These are phyloP conservation scores for Bradypodion ventrale DNA, from an alignment of 2,797 vertebrate species.

Conservation along the genomic window DNA sequence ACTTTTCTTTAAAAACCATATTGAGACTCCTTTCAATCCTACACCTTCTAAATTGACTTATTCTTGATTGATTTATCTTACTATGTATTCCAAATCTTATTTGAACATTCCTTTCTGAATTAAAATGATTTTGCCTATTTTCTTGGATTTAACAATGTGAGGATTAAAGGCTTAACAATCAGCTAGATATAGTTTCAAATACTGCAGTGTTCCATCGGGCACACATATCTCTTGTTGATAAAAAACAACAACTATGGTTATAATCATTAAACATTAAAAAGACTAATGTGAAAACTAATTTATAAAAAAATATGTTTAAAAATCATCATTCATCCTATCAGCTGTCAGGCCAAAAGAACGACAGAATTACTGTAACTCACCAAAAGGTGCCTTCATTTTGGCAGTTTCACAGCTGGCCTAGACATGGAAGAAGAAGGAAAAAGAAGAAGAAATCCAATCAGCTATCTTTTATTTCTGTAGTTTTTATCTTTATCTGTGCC, in stretches of 20 bases:
- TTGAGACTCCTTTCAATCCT: slow-evolving; percentile 7
- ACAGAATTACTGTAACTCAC: no score
- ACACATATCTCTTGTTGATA: not conserved
- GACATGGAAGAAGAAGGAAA: no score
- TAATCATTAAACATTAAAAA: slow-evolving; percentile 16
- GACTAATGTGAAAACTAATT: slow-evolving; percentile 40
- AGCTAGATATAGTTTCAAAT: not conserved
- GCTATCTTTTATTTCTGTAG: not conserved
- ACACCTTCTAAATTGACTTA: not conserved
- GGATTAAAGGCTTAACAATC: slow-evolving; percentile 18
- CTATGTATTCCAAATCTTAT: slow-evolving; percentile 2
- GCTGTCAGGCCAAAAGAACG: not conserved
- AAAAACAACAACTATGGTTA: not conserved
- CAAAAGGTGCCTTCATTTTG: no score
- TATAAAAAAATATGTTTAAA: slow-evolving; percentile 29
- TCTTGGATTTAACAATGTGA: not conserved
- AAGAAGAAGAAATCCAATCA: no score
- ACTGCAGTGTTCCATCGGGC: not conserved
- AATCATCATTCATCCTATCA: slow-evolving; percentile 31
- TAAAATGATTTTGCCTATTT: not conserved
- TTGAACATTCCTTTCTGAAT: not conserved
- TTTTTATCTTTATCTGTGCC: not conserved
- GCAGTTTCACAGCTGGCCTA: no score
- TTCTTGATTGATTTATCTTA: slow-evolving; percentile 6
- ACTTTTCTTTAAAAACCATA: not conserved